Conservation (phyloP, 2,797 vertebrate species). For the Spatula clypeata region DNA sequence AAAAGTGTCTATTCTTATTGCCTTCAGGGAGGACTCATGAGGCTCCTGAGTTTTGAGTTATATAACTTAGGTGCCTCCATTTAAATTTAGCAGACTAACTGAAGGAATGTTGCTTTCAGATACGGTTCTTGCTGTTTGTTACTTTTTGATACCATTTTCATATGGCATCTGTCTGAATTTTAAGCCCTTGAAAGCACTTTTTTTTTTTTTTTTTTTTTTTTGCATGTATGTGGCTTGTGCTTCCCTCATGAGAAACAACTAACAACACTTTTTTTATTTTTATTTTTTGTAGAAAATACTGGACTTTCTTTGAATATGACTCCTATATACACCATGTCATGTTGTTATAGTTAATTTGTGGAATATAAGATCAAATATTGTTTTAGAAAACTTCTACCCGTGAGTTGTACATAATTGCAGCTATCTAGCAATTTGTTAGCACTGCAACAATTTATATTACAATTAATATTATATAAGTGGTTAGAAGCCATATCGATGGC, state of each 20-base stretch:
- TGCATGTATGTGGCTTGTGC: neutral
- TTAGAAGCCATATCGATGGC: neutral
- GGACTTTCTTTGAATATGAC: neutral
- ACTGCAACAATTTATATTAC: neutral
- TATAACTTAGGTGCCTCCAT: neutral
- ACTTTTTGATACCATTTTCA: neutral
- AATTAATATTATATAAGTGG: neutral
- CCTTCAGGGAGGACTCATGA: neutral
- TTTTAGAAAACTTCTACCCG: neutral
- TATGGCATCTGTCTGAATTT: neutral
- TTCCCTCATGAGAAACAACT: neutral
- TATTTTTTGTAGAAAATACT: neutral
- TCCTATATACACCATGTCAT: fast-evolving
- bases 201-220: neutral
- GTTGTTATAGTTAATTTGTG: neutral
- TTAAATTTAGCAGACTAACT: neutral
- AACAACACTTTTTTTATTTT: neutral
- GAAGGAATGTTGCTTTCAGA: neutral
- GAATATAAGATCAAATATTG: fast-evolving
- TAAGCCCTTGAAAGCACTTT: neutral
- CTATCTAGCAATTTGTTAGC: neutral
- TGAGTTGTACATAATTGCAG: neutral
- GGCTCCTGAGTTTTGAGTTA: neutral
- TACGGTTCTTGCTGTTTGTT: neutral
- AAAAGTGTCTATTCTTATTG: neutral